Base-by-base conservation (phyloP, 2,797 vertebrate genomes). In the Myotis myotis region DNA sequence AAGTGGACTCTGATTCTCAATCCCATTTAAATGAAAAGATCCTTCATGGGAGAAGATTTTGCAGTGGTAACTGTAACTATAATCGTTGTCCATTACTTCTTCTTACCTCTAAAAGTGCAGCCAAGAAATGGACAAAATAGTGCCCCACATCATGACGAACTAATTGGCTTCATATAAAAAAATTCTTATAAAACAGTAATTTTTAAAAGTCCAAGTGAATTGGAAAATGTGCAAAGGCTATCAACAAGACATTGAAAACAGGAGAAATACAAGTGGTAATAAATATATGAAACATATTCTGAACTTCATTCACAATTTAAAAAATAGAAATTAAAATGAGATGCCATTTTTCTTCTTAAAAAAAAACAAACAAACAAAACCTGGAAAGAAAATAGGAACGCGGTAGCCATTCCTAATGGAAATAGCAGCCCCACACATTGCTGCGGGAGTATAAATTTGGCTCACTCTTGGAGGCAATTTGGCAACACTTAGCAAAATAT, bases 241-340 rank as follows among this genome's bases (percentile, higher is more conserved):
- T 13, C 22, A 53, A 80, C 6, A 80, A 55, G 53, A 75, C 11
- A 3, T 38, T 55, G 28, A 72, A 80, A 68, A 76, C 22, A 81
- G 76, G 85, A 92, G 19, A 75, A 89, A 92, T n/a, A 53, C 0
- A 41, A 89, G 70, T 19, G 15, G 70, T 41, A 71, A 55, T 47
- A 75, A 62, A 57, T 33, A 57, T 0, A 1, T 5, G 3, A 92
- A 79, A 64, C 23, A 66, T 49, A 19, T 17, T 53, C 30, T 76
- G 68, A 79, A 91, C 44, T 53, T 90, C 36, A 60, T 47, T 71
- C 17, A 15, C 51, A 76, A 92, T 51, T 75, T 87, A n/a, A 87
- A 91, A 84, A 92, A 51, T 0, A 89, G 23, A 88, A 88, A 89
- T 82, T 60, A 87, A 93, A 92, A 25, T 20, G 89, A 44, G 28